These are phyloP conservation scores for Phainopepla nitens DNA, from an alignment of 2,113 vertebrate genomes.

Conservation along the genomic window DNA sequence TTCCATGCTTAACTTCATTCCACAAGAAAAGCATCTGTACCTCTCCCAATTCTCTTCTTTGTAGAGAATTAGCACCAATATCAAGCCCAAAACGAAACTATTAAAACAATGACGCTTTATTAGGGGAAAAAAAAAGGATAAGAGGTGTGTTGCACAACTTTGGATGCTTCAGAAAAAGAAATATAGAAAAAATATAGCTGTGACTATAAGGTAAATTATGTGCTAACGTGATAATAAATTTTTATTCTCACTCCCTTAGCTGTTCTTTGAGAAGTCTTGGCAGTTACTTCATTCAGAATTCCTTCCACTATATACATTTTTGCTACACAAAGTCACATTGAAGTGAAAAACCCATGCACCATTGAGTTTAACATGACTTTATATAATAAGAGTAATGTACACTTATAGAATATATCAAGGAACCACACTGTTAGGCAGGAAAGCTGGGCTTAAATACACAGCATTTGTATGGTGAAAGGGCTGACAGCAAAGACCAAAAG, in stretches of 20 bases:
- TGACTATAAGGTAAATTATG: not conserved
- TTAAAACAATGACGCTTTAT: not conserved
- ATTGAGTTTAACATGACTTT: slow-evolving; percentile 62
- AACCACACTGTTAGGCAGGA: not conserved
- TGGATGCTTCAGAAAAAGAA: too few relatives aligned
- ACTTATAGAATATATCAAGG: not conserved
- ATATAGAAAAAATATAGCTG: too few relatives aligned
- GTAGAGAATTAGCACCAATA: not conserved
- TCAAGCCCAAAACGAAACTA: not conserved
- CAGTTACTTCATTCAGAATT: slow-evolving; percentile 57
- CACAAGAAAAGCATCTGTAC: not conserved
- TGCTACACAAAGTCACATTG: slow-evolving; percentile 72
- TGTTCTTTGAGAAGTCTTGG: slow-evolving; percentile 36
- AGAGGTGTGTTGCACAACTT: too few relatives aligned
- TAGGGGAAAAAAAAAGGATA: too few relatives aligned
- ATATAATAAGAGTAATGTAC: slow-evolving; percentile 53
- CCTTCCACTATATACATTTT: slow-evolving; percentile 55
- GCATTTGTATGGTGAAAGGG: not conserved
- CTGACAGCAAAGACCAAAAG: not conserved
- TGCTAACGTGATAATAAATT: not conserved
- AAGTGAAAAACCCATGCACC: slow-evolving; percentile 64
- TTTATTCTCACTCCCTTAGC: slow-evolving; percentile 47
- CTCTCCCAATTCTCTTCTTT: not conserved
- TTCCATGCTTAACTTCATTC: not conserved
- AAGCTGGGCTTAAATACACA: not conserved